These are phyloP conservation scores for Myiothlypis chrysogaster DNA, from an alignment of 2,797 vertebrate genomes.

Conservation along the genomic window DNA sequence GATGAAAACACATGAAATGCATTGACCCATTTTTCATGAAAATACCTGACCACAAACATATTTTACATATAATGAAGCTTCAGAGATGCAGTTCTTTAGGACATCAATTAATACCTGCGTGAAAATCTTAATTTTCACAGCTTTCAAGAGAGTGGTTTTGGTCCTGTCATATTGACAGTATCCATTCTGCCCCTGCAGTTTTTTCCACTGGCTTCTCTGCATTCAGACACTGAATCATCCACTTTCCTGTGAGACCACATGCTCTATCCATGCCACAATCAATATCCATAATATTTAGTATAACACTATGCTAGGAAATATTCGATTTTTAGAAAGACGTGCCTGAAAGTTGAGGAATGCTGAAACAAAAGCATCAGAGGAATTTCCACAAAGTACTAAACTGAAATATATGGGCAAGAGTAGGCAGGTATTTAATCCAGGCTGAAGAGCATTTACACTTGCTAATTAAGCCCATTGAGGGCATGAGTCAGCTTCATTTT, in stretches of 20 bases:
- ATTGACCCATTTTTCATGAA: neutral
- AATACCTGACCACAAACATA: neutral
- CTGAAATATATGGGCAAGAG: neutral
- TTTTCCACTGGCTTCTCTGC: neutral
- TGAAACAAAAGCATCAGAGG: neutral
- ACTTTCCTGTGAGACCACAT: neutral
- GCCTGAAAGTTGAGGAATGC: neutral
- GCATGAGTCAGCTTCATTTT: neutral
- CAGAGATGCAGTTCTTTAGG: neutral
- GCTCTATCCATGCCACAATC: neutral
- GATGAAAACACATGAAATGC: neutral
- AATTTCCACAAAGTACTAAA: neutral
- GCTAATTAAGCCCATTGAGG: neutral
- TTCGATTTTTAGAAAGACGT: neutral
- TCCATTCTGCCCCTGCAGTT: neutral
- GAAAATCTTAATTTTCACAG: neutral
- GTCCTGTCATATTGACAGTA: neutral
- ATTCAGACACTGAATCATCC: neutral
- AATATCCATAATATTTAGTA: neutral
- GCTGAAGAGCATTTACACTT: neutral
- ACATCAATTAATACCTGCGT: neutral
- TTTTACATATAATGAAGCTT: neutral
- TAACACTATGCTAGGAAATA: neutral
- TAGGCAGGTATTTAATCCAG: neutral
- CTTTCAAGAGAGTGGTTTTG: neutral